Base-by-base conservation (phyloP, 2,888 invertebrate genomes). In the Drosophila ezoana region DNA sequence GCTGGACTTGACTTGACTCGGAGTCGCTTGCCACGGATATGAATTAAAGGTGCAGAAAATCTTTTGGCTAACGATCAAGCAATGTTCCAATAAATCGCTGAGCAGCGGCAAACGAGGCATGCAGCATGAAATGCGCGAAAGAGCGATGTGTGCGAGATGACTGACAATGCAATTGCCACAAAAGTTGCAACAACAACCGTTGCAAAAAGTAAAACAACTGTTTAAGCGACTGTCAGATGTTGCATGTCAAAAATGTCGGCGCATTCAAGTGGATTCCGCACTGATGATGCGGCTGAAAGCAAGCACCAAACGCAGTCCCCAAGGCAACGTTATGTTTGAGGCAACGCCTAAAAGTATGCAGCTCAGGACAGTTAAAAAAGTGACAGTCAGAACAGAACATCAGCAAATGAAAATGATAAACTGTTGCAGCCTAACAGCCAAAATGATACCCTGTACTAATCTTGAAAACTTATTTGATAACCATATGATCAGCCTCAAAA, bases 201-300 rank as follows among this genome's bases (percentile, higher is more conserved):
- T 4, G 38, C 18, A 44, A 16, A 6, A 43, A 41, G n/a, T n/a
- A 16, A 10, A 45, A 43, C 43, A 45, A 52, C 56, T 40, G 58
- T 40, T 59, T 47, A 70, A 74, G 69, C 71, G 72, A 54, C 84
- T 84, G 85, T 84, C 87, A 80, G 85, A 68, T 75, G 79, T 69
- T 72, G 72, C 70, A 64, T 76, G 80, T 80, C 82, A 79, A 63
- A 73, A 69, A 52, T 74, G 76, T 70, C 41, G 51, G 43, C 56
- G 44, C 68, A 67, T 78, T 78, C 76, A 62, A 82, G 70, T 77
- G 79, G 77, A 87, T 84, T 72, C 71, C 41, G 48, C 63, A 43
- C 47, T 66, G 80, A 79, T 64, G 80, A 79, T 44, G 58, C 58
- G 45, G 35, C 76, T 62, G 69, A 80, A 77, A 61, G 65, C 66